Conservation (phyloP, 2,113 vertebrate species). For the Pterocles burchelli region DNA sequence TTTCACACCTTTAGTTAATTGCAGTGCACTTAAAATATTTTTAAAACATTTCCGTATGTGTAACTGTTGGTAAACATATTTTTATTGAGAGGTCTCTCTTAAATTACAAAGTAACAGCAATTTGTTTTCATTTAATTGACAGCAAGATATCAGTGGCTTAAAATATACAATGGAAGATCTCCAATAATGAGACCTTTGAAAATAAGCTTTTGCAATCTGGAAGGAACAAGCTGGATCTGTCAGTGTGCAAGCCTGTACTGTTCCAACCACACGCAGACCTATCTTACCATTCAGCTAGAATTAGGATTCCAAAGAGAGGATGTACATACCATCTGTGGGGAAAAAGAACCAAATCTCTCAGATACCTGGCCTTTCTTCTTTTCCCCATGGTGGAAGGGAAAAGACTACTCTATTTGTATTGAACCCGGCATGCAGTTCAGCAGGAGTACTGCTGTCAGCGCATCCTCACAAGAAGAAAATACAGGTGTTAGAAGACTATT, state of each 20-base stretch:
- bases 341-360: neutral
- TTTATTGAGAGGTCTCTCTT: conserved; percentile 23
- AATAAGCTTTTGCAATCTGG: conserved; percentile 34
- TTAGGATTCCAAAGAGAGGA: neutral
- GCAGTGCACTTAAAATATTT: conserved; percentile 6
- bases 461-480: neutral
- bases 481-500: neutral
- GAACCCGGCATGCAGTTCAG: neutral
- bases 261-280: neutral
- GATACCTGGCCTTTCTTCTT: neutral
- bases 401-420: neutral
- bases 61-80: conserved; percentile 29
- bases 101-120: conserved; percentile 33
- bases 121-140: conserved; percentile 52
- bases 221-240: conserved; percentile 20
- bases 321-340: neutral
- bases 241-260: neutral
- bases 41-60: neutral
- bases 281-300: neutral
- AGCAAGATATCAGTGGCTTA: conserved; percentile 35
- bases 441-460: neutral
- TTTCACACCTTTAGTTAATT: conserved; percentile 43
- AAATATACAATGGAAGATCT: conserved; percentile 56
- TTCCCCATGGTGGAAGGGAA: neutral
- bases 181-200: conserved; percentile 41